These are phyloP conservation scores for Ellobius talpinus DNA, from an alignment of 2,113 vertebrate genomes.

Conservation along the genomic window DNA sequence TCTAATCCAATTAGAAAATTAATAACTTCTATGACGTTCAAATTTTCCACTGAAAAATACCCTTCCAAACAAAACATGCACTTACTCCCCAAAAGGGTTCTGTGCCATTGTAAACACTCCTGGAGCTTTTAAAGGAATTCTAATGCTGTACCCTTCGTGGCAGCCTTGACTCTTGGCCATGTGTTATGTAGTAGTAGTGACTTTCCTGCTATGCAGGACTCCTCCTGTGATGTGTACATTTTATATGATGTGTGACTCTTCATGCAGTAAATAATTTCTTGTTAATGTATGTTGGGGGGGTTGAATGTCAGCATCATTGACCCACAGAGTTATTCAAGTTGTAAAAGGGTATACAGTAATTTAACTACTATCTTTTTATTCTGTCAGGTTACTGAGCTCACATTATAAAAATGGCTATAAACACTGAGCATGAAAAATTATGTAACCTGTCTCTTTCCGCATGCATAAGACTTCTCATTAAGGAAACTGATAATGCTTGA, in stretches of 20 bases:
- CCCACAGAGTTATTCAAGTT: constrained; percentile 73
- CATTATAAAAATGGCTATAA: constrained; percentile 75
- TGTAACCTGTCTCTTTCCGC: constrained; percentile 67
- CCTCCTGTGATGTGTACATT: constrained; percentile 84
- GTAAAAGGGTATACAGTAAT: constrained; percentile 80
- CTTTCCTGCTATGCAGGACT: constrained; percentile 89
- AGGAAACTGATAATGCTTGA: constrained; percentile 73
- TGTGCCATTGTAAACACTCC: constrained; percentile 73
- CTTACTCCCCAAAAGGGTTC: constrained; percentile 76
- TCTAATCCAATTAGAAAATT: constrained; percentile 70
- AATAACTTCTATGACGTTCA: constrained; percentile 74
- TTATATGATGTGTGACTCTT: constrained; percentile 85
- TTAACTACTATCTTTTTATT: constrained; percentile 84
- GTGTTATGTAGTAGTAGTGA: constrained; percentile 83
- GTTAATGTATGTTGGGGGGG: constrained; percentile 69
- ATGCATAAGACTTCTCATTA: constrained; percentile 76
- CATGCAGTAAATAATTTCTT: constrained; percentile 80
- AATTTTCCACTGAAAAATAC: constrained; percentile 70
- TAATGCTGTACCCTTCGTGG: constrained; percentile 74
- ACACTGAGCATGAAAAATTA: constrained; percentile 68
- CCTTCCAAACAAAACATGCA: constrained; percentile 59
- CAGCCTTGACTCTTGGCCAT: constrained; percentile 83
- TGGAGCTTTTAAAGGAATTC: constrained; percentile 73
- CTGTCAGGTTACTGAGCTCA: constrained; percentile 81
- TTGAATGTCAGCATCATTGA: constrained; percentile 81